Evolutionary conservation across 2,113 vertebrate genomes (phyloP).

Genomic region (Balaeniceps rex): DNA sequence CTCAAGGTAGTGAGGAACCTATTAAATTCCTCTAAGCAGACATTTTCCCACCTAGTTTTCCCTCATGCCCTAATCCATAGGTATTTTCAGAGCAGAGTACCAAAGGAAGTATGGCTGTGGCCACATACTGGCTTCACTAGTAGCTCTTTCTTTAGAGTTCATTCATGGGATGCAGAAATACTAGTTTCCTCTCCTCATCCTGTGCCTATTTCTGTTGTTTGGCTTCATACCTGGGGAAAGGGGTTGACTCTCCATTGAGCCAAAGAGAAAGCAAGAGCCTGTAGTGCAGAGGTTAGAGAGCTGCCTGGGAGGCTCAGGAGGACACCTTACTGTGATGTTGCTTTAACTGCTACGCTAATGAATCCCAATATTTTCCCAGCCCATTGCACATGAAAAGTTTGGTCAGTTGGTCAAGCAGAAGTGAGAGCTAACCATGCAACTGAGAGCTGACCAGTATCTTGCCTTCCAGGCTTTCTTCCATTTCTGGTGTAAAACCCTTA

Average conservation of each 20-base stretch:
- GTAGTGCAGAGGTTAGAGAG: not conserved
- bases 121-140: accelerated
- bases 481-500: not conserved
- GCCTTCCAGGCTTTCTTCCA: not conserved
- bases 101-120: not conserved
- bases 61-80: not conserved
- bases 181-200: not conserved
- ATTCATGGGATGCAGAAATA: not conserved
- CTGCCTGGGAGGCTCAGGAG: not conserved
- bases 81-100: not conserved
- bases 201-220: not conserved
- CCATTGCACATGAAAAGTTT: not conserved
- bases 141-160: not conserved
- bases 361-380: not conserved
- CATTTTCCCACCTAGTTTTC: not conserved
- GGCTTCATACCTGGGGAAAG: not conserved
- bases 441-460: not conserved
- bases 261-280: not conserved
- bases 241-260: not conserved
- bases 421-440: not conserved
- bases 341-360: not conserved
- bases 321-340: not conserved
- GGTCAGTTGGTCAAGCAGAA: not conserved
- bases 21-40: not conserved
- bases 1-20: not conserved